Base-by-base conservation (phyloP, 2,113 vertebrate species). In the Asarcornis scutulata region DNA sequence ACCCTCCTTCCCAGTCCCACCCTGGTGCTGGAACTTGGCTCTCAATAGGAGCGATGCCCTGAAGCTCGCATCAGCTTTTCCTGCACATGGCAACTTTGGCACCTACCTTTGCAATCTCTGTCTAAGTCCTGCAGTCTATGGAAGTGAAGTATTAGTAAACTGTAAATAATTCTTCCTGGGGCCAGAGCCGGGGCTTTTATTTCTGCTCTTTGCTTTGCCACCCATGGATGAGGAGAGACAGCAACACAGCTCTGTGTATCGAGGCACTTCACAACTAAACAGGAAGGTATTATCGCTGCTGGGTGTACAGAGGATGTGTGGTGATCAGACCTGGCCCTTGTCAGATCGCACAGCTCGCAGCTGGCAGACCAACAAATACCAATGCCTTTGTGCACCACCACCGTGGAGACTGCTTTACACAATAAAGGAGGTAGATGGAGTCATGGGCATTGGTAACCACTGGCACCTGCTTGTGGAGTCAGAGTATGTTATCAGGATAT, bases 401-500 rank as follows among this genome's bases (percentile, higher is more conserved):
- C 53, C 48, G 55, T 34, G 46, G 55, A 50, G 46, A 56, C 15
- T 59, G 13, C 11, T 89, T 80, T 66, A 22, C 20, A 0, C 17
- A 9, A 4, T 32, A 23, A 68, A 25, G 52, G 75, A 42, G 16
- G 34, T 2, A 26, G 22, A 17, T 3, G 16, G 25, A 67, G 64
- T 27, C 58, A 25, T 3, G 1, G 75, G 11, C 26, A 23, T 11
- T 2, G 36, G 25, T 18, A 38, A 40, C 7, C 60, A 29, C 34
- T 74, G 29, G 9, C 46, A 62, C 29, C 40, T 73, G 18, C 66
- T 44, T 36, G 8, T 58, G 55, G 44, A 80, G 75, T 9, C 25
- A 31, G 16, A 9, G 27, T 6, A 2, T 1, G 0, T 58, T 17
- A 31, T 20, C 69, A 27, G 25, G 25, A 15, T 0, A 0, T 9